Evolutionary conservation across 2,888 invertebrate species (phyloP).

Genomic region (Cheilosia soror): DNA sequence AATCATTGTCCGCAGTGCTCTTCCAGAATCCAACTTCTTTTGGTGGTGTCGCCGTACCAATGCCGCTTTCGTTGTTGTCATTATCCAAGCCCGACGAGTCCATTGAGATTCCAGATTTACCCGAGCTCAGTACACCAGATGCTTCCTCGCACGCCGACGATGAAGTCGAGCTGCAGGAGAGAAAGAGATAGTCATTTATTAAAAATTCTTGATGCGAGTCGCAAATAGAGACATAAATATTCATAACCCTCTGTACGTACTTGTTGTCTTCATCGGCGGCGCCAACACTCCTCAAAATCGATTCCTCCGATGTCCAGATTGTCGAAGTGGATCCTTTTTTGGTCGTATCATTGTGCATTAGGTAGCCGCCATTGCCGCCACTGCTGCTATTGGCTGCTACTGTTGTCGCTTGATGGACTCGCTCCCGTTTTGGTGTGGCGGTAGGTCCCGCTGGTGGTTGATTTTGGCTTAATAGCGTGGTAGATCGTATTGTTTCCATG

Average conservation of each 20-base stretch:
- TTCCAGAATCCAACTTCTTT: slow-evolving; percentile 83
- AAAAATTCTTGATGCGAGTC: slow-evolving; percentile 55
- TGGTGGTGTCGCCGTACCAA: slow-evolving; percentile 83
- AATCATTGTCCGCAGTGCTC: slow-evolving; percentile 80
- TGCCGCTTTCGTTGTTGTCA: slow-evolving; percentile 83
- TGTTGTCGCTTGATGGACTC: slow-evolving; percentile 80
- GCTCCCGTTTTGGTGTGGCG: slow-evolving; percentile 81
- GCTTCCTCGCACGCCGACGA: slow-evolving; percentile 83
- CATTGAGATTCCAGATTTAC: slow-evolving; percentile 83
- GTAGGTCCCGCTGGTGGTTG: slow-evolving; percentile 75
- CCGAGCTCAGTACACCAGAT: slow-evolving; percentile 82
- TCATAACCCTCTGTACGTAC: slow-evolving; percentile 78
- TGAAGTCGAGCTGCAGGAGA: slow-evolving; percentile 81
- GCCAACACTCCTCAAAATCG: slow-evolving; percentile 83
- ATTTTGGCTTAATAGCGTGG: slow-evolving; percentile 77
- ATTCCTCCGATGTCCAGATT: slow-evolving; percentile 84
- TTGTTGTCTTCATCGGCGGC: slow-evolving; percentile 84
- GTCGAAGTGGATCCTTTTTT: slow-evolving; percentile 84
- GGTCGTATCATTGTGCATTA: slow-evolving; percentile 79
- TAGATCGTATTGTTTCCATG: slow-evolving; percentile 80
- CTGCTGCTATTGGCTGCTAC: slow-evolving; percentile 76
- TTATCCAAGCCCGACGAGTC: slow-evolving; percentile 83
- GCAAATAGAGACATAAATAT: slow-evolving; percentile 65
- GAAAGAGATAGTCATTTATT: slow-evolving; percentile 20
- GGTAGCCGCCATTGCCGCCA: slow-evolving; percentile 32